phyloP scores from a whole-genome alignment of 2,113 vertebrate genomes.

The Picathartes gymnocephalus region DNA sequence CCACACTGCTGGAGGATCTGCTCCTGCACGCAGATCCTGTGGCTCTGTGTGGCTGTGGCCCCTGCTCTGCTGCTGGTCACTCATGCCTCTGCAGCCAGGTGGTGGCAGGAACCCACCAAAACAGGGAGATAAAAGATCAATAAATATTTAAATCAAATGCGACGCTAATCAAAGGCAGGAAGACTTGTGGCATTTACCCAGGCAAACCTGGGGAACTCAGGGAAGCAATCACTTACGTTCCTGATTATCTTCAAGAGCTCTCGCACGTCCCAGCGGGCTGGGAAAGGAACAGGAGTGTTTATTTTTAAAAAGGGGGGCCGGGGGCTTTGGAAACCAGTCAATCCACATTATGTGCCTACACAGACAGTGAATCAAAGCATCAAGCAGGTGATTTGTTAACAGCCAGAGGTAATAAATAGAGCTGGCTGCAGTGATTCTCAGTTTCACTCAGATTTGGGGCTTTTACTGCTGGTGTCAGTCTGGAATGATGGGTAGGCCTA shows the following conservation, averaged over 20 bases:
- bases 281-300: background rate
- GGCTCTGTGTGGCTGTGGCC: fast-evolving
- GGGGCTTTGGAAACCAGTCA: background rate
- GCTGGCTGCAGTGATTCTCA: background rate
- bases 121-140: background rate
- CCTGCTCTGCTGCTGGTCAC: background rate
- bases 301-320: background rate
- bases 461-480: background rate
- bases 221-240: background rate
- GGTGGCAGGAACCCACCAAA: background rate
- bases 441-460: background rate
- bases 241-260: slow-evolving; percentile 26
- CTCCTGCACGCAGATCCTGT: fast-evolving
- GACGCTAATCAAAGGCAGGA: slow-evolving; percentile 32
- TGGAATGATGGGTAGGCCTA: background rate
- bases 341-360: background rate
- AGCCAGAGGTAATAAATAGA: background rate
- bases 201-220: background rate
- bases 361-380: background rate
- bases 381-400: background rate
- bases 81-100: background rate
- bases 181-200: slow-evolving; percentile 24
- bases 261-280: background rate
- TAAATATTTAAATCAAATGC: background rate
- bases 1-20: background rate